Conservation (phyloP, 2,113 vertebrate species). For the human (Homo sapiens) region DNA sequence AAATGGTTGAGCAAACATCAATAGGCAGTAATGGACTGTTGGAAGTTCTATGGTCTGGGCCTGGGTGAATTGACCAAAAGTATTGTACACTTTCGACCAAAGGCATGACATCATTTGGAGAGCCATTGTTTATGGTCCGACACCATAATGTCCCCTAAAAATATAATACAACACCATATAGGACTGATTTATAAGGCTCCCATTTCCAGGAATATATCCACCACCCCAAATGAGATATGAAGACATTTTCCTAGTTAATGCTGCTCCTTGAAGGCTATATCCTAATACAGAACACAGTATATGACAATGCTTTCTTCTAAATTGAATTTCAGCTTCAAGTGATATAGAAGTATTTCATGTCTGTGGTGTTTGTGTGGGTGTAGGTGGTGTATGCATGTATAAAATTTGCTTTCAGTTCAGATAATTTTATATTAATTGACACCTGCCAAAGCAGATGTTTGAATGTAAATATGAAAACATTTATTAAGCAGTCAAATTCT, state of each 20-base stretch:
- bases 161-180: too few species aligned
- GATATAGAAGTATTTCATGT: neutral
- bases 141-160: neutral
- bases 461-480: slow-evolving; percentile 8
- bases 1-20: neutral
- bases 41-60: neutral
- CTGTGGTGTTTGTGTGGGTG: neutral
- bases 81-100: neutral
- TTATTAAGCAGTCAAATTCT: slow-evolving; percentile 5
- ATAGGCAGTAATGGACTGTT: neutral
- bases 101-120: neutral
- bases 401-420: neutral
- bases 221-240: neutral
- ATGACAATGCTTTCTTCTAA: neutral
- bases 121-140: neutral
- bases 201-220: neutral
- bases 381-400: neutral
- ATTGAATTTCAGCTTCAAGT: neutral
- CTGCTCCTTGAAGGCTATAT: neutral
- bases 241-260: neutral
- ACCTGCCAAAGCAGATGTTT: neutral
- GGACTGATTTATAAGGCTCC: neutral
- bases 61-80: neutral
- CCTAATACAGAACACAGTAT: neutral
- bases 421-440: slow-evolving; percentile 17